Base-by-base conservation (phyloP, 2,888 invertebrate genomes). In the Tanytarsus gracilentus region DNA sequence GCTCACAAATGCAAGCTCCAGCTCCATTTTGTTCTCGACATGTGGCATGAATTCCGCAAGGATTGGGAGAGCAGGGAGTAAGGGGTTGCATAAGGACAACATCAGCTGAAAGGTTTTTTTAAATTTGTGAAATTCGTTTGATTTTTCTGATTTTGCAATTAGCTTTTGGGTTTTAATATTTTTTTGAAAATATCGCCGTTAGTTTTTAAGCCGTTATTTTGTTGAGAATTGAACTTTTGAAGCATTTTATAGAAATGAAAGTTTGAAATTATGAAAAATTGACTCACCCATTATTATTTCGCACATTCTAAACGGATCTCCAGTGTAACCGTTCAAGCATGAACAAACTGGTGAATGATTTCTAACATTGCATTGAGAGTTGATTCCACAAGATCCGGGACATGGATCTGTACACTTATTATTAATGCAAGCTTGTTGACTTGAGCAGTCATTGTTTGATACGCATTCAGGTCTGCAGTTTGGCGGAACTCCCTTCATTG, bases 381-480 rank as follows among this genome's bases (percentile, higher is more conserved):
- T 79, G 0, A 73, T 68, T 3, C 85, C 87, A 68, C 88, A 88
- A 16, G 82, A 82, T 62, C 82, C 80, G 2, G 78, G 74, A 69
- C 88, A 88, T 16, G 88, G 88, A 69, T 88, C 84, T 62, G 73
- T 75, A 68, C 88, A 88, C 74, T 84, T 86, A 66, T 78, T 80
- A 67, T 14, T 36, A n/a, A 36, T 36, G 7, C 36, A 74, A 1
- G 80, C 78, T 62, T 73, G 70, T 66, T 80, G 81, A 33, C 83
- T 82, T 26, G 84, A 80, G 70, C 89, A 89, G 69, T 89, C 88
- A n/a, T 87, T 83, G 70, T 88, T 89, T 59, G 88, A 86, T 6
- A 87, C 79, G 72, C 88, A 88, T 72, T 88, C 89, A 16, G 89
- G 89, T 66, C 88, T 78, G 67, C 90, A 90, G 66, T 86, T 85